Percentiles rank a stretch among this genome's conserved stretches.
Evolutionary conservation across 2,113 vertebrate genomes (phyloP).

Genomic region (Columba janthina): DNA sequence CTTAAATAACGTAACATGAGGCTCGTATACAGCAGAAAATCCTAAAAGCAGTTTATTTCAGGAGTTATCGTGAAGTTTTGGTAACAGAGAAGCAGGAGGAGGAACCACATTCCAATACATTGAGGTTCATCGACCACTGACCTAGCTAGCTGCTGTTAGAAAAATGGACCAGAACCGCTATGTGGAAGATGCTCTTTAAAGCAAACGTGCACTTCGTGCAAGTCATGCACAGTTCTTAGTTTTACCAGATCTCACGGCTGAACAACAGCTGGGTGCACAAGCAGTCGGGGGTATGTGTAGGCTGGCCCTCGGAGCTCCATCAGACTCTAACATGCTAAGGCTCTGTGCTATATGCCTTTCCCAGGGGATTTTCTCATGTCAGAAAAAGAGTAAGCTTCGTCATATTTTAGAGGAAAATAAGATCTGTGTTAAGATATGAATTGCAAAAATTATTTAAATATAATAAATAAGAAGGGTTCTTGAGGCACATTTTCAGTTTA

Average conservation of each 20-base stretch:
- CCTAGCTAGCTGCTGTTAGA: background rate
- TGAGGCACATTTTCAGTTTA: background rate
- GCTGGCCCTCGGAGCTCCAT: background rate
- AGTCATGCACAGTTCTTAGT: background rate
- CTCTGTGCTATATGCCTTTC: background rate
- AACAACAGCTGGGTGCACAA: background rate
- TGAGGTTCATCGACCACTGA: background rate
- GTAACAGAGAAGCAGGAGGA: background rate
- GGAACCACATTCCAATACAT: background rate
- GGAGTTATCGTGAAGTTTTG: background rate
- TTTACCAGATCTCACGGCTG: background rate
- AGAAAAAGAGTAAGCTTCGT: background rate
- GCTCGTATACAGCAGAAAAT: background rate
- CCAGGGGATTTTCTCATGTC: background rate
- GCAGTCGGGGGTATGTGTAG: background rate
- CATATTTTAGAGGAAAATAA: background rate
- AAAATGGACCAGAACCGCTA: background rate
- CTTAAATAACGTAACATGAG: conserved; percentile 7
- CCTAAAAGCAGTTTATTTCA: conserved; percentile 30
- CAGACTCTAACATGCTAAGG: background rate
- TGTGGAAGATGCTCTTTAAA: background rate
- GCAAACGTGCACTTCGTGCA: background rate
- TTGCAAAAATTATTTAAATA: background rate
- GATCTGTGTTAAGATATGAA: background rate
- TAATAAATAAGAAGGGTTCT: background rate